Evolutionary conservation across 1,140 invertebrate genomes (phyloP), one percentile per base, ranked within the genome.

Genomic region (Sinella curviseta): DNA sequence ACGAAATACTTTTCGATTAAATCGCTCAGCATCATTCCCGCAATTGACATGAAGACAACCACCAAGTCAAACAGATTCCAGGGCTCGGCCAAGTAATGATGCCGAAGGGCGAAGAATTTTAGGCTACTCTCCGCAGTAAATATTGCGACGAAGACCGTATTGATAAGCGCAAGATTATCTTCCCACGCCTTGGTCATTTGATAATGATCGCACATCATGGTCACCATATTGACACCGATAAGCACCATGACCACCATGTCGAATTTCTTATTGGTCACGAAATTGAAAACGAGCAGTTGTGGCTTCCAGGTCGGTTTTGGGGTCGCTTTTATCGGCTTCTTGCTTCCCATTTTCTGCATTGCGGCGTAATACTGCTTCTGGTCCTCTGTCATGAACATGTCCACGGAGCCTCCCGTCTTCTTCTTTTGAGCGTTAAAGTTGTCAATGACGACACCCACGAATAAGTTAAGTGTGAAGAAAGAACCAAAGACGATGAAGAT

Each of bases 331-430:
- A 97, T 90, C 60, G 97, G 97, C 88, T 97, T 96, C 87, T 98
- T 98, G 55, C 94, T 96, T 83, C 95, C 95, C 95, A 99, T 98
- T 89, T 98, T 97, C 88, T 99, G 99, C 97, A 99, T 99, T 77
- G 97, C 97, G 88, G 97, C 98, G 90, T 99, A 99, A 88, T 99
- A 99, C 89, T 99, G 99, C 91, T 99, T 99, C 89, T 99, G 97
- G 89, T 99, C 97, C 88, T 99, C 97, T 83, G 97, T 99, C 97
- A 99, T 99, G 90, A 99, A 99, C 95, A 99, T 97, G 88, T 99
- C 97, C 70, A 99, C 90, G 82, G 97, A 98, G 83, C 97, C 97
- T 86, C 97, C 97, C 85, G 95, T 94, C 87, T 98, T 98, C 89
- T 98, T 98, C 91, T 99, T 99, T 88, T 99, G 97, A 88, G 97